Evolutionary conservation across 1,140 invertebrate species (phyloP).

Genomic region (Scaptodrosophila lebanonensis): DNA sequence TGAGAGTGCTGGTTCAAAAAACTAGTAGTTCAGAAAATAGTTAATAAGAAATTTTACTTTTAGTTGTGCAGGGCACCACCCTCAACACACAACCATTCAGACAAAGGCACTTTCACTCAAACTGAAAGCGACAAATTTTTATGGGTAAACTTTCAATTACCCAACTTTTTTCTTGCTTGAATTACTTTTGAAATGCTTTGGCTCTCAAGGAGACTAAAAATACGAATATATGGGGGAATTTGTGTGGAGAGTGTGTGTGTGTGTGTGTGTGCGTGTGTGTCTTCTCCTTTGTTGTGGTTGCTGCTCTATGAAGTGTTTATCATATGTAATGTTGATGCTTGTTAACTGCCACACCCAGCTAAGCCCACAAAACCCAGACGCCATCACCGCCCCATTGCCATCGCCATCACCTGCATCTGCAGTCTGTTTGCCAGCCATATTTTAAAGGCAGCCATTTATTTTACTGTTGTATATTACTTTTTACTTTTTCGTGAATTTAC

Average conservation of each 20-base stretch:
- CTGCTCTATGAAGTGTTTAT: conserved; percentile 1
- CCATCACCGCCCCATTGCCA: background rate
- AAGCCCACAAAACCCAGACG: no score
- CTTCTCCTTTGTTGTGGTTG: conserved; percentile 9
- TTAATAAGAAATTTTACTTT: no score
- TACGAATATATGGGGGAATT: no score
- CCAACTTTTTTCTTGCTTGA: conserved; percentile 71
- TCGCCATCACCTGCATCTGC: no score
- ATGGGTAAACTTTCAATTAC: conserved; percentile 74
- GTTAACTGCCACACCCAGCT: no score
- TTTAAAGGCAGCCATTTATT: conserved; percentile 57
- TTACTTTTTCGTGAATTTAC: conserved; percentile 63
- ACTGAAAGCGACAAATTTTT: conserved; percentile 66
- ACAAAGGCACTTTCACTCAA: conserved; percentile 37
- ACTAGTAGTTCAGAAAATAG: no score
- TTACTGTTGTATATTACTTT: conserved; percentile 61
- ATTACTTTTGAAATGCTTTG: conserved; percentile 68
- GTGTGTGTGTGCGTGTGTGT: conserved; percentile 16
- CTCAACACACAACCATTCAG: no score
- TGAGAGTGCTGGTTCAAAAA: no score
- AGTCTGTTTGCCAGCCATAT: conserved; percentile 16
- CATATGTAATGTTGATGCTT: no score
- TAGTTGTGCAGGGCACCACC: no score
- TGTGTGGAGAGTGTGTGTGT: conserved; percentile 33
- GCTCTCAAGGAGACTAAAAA: conserved; percentile 15